Conservation (phyloP, 1,140 invertebrate genomes). For the Phthorimaea operculella region DNA sequence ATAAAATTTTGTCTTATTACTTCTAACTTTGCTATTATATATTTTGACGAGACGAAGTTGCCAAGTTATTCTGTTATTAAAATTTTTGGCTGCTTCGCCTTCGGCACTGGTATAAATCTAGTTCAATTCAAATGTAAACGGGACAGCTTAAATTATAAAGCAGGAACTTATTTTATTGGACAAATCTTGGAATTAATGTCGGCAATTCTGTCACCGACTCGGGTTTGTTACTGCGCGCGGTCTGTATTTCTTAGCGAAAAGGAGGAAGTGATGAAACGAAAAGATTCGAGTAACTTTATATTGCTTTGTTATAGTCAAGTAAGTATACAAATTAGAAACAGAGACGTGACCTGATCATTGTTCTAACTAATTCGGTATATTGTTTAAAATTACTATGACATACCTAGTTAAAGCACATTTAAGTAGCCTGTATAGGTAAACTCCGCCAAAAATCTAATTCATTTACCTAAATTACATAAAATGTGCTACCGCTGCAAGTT, state of each 20-base stretch:
- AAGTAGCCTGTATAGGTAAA: no score
- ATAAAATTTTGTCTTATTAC: constrained; percentile 67
- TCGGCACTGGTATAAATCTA: constrained; percentile 38
- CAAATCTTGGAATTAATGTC: constrained; percentile 57
- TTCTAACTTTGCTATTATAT: constrained; percentile 64
- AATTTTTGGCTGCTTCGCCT: constrained; percentile 47
- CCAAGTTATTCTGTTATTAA: constrained; percentile 67
- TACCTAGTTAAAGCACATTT: no score
- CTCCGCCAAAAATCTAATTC: no score
- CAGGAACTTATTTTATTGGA: constrained; percentile 60
- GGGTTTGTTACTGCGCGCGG: constrained; percentile 32
- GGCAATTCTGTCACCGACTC: constrained; percentile 32
- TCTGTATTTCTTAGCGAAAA: no score
- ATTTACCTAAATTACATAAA: no score
- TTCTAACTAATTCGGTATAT: no score
- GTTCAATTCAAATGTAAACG: constrained; percentile 59
- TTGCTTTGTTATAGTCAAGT: constrained; percentile 22
- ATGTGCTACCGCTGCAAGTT: no score
- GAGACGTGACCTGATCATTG: no score
- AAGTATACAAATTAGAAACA: neutral
- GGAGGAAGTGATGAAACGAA: no score
- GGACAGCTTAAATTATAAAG: constrained; percentile 57
- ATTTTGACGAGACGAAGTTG: constrained; percentile 59
- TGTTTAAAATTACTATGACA: no score
- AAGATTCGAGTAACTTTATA: no score